Conservation (phyloP, 2,797 vertebrate genomes). For the Leucoraja ocellata region DNA sequence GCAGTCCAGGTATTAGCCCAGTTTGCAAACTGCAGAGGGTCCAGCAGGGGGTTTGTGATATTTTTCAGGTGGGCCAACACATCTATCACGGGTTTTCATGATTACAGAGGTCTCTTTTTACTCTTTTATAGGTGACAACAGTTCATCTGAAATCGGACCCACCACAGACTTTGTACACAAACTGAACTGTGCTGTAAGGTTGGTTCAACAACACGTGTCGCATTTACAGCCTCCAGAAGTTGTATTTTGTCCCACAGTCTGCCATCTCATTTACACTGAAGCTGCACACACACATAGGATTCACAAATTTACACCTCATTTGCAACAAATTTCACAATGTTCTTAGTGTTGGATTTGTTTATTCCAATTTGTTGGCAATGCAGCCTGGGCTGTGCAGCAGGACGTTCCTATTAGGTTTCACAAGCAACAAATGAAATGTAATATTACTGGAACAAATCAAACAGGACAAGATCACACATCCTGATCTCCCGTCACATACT, state of each 20-base stretch:
- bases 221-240: not conserved
- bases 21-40: too few species aligned
- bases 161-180: not conserved
- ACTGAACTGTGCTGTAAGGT: not conserved
- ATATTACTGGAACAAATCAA: not conserved
- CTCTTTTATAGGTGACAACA: not conserved
- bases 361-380: not conserved
- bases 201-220: not conserved
- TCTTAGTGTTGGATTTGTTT: not conserved
- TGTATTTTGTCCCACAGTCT: not conserved
- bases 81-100: too few species aligned
- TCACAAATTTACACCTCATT: not conserved
- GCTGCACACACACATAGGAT: not conserved
- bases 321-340: conserved; percentile 1
- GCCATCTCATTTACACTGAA: not conserved
- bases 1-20: too few species aligned
- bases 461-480: not conserved
- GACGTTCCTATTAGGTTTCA: not conserved
- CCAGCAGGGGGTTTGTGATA: too few species aligned
- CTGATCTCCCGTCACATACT: not conserved
- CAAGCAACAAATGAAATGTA: not conserved
- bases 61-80: too few species aligned
- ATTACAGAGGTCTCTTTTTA: not conserved
- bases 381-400: not conserved
- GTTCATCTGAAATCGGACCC: not conserved